Conservation (phyloP, 2,888 invertebrate species). For the Ichneumoninae sp. region DNA sequence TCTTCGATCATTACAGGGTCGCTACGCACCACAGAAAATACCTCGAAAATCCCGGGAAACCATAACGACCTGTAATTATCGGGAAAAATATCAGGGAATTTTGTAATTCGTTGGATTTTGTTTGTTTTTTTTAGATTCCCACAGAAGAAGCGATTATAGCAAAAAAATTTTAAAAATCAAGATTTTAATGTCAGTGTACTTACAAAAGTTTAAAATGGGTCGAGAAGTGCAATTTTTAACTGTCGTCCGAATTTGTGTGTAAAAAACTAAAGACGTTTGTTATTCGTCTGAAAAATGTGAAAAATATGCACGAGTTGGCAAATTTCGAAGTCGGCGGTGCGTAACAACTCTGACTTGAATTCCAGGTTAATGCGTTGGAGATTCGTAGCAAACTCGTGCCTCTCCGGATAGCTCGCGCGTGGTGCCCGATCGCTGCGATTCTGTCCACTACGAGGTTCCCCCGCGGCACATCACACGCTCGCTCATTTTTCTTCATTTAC, state of each 20-base stretch:
- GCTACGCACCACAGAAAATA: not conserved
- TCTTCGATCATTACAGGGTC: not conserved
- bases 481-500: conserved; percentile 12
- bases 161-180: not conserved
- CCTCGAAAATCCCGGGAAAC: not conserved
- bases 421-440: not conserved
- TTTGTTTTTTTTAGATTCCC: not conserved
- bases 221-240: not conserved
- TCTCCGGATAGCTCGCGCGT: not conserved
- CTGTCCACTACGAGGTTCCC: not conserved
- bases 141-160: not conserved
- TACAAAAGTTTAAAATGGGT: not conserved
- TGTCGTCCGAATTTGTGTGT: not conserved
- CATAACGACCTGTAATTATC: not conserved
- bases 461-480: conserved; percentile 5
- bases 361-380: not conserved
- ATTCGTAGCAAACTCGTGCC: not conserved
- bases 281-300: no score
- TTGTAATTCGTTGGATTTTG: not conserved
- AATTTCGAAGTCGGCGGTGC: not conserved
- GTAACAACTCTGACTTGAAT: not conserved
- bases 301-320: no score
- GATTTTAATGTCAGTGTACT: not conserved
- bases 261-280: not conserved
- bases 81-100: not conserved